Evolutionary conservation across 1,140 invertebrate genomes (phyloP).

Genomic region (Drosophila biarmipes): DNA sequence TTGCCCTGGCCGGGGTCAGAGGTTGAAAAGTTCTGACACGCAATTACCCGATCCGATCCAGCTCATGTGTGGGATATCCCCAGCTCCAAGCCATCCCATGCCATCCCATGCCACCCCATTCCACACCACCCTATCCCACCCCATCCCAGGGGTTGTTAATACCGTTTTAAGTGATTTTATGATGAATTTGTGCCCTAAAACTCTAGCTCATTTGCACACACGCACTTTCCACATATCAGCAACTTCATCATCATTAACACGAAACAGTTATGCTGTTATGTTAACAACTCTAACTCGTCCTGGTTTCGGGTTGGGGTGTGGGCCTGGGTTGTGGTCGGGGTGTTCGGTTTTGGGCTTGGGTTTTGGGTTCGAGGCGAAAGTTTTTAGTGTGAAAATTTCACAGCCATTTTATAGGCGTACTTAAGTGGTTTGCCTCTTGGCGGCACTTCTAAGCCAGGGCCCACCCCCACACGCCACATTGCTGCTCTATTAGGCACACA

Average conservation of each 20-base stretch:
- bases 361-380: slow-evolving; percentile 53
- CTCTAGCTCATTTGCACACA: slow-evolving; percentile 71
- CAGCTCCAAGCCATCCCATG: slow-evolving; percentile 9
- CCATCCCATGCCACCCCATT: slow-evolving; percentile 11
- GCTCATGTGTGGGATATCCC: slow-evolving; percentile 31
- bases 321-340: not conserved
- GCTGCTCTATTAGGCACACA: slow-evolving; percentile 40
- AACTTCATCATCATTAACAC: slow-evolving; percentile 60
- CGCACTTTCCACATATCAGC: slow-evolving; percentile 23
- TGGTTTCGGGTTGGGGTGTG: slow-evolving; percentile 35
- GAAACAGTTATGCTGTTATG: slow-evolving; percentile 16
- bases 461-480: not conserved
- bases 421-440: slow-evolving; percentile 79
- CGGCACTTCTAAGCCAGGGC: slow-evolving; percentile 65
- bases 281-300: slow-evolving; percentile 45
- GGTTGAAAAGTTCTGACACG: slow-evolving; percentile 79
- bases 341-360: not conserved
- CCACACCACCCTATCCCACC: slow-evolving; percentile 13
- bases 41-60: slow-evolving; percentile 64
- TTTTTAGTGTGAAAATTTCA: slow-evolving; percentile 82
- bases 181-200: slow-evolving; percentile 82
- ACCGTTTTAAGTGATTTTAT: slow-evolving; percentile 82
- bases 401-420: slow-evolving; percentile 79
- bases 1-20: slow-evolving; percentile 56
- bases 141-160: slow-evolving; percentile 64